A percentile compares a stretch with the other conserved stretches of the same genome.
Conservation (phyloP, 2,888 invertebrate species). For the Mesochorus sp. region DNA sequence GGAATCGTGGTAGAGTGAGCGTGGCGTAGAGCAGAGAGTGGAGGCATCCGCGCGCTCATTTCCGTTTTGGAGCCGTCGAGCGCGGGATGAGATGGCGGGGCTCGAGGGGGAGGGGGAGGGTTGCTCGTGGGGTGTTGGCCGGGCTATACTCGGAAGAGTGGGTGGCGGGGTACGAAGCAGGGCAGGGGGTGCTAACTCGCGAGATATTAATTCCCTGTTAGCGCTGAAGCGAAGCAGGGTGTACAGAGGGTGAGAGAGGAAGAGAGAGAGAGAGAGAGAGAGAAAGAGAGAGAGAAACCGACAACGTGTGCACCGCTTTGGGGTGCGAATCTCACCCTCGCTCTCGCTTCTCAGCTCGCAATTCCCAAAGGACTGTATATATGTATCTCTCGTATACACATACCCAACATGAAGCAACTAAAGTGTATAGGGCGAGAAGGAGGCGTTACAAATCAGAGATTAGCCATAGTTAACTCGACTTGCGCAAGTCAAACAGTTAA, state of each 20-base stretch:
- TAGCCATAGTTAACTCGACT: conserved; percentile 82
- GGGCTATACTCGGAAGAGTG: conserved; percentile 57
- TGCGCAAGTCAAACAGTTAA: conserved; percentile 82
- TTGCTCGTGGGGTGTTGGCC: conserved; percentile 41
- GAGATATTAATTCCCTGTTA: conserved; percentile 82
- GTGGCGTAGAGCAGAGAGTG: conserved; percentile 66
- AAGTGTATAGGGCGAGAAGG: conserved; percentile 66
- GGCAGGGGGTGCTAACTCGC: conserved; percentile 79
- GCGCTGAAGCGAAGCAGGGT: conserved; percentile 77
- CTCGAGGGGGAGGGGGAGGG: conserved; percentile 25
- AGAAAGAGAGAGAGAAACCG: conserved; percentile 55
- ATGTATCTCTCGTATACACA: conserved; percentile 41
- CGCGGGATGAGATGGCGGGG: conserved; percentile 54
- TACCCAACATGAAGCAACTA: conserved; percentile 13
- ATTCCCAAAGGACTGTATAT: conserved; percentile 44
- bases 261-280: conserved; percentile 65
- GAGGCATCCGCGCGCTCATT: conserved; percentile 82
- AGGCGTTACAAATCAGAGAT: conserved; percentile 82
- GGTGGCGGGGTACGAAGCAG: conserved; percentile 64
- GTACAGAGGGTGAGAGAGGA: conserved; percentile 77
- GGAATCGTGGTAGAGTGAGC: conserved; percentile 49
- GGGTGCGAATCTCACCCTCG: conserved; percentile 47
- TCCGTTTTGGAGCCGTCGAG: conserved; percentile 76
- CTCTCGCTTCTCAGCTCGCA: conserved; percentile 40
- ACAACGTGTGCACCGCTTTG: conserved; percentile 38